Percentiles rank a stretch among this genome's conserved stretches.
Conservation (phyloP, 2,113 vertebrate genomes). For the Xerus inauris region DNA sequence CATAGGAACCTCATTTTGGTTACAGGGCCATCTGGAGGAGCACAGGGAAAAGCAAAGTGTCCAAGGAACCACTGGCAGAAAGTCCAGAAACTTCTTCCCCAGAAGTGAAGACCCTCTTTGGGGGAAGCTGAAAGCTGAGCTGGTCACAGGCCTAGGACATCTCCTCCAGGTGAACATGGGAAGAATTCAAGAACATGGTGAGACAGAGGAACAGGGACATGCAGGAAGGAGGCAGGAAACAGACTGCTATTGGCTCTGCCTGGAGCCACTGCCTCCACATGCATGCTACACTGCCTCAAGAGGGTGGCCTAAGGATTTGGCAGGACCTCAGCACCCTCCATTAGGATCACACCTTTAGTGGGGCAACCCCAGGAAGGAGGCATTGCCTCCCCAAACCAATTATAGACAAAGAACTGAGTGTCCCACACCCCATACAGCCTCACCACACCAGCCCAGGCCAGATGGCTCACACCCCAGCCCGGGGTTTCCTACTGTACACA, state of each 20-base stretch:
- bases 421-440: neutral
- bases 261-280: neutral
- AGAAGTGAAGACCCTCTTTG: neutral
- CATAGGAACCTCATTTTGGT: neutral
- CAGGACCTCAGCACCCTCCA: neutral
- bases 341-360: neutral
- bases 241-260: neutral
- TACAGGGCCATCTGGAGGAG: neutral
- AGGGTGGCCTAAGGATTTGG: neutral
- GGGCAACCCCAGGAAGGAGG: neutral
- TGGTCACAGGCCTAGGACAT: neutral
- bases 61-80: neutral
- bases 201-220: neutral
- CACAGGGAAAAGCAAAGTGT: neutral
- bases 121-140: neutral
- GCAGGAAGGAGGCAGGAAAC: neutral
- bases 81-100: constrained; percentile 1
- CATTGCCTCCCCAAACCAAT: neutral
- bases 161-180: neutral
- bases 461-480: neutral
- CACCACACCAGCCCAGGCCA: neutral
- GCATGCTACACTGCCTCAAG: neutral
- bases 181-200: neutral
- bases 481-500: constrained; percentile 19
- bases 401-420: neutral